Conservation (phyloP, 2,113 vertebrate species). For the Myxocyprinus asiaticus region DNA sequence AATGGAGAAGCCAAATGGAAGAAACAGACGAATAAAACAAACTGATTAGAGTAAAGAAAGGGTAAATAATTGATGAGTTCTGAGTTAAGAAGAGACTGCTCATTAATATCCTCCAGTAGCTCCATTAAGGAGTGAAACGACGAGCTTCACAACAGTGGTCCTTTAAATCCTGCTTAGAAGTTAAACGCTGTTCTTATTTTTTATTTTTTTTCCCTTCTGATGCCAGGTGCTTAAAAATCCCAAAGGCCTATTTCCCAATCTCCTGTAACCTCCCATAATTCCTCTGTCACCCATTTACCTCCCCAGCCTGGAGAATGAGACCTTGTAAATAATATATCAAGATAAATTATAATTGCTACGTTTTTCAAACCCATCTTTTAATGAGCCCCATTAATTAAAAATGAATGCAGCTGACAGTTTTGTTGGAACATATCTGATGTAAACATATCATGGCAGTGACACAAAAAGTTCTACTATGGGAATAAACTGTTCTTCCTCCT, state of each 20-base stretch:
- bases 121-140: conserved; percentile 81
- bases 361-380: conserved; percentile 87
- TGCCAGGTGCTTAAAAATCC: conserved; percentile 70
- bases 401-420: conserved; percentile 78
- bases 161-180: conserved; percentile 70
- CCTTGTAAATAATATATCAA: conserved; percentile 99
- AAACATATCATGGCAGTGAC: conserved; percentile 56
- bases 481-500: conserved; percentile 16
- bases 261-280: conserved; percentile 63
- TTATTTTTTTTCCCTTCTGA: conserved; percentile 6
- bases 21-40: conserved; percentile 64
- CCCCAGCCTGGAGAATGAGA: conserved; percentile 89
- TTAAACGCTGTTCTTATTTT: conserved; percentile 28
- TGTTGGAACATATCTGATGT: conserved; percentile 68
- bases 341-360: conserved; percentile 98
- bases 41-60: conserved; percentile 67
- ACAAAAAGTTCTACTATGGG: conserved; percentile 23
- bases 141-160: conserved; percentile 58
- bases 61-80: conserved; percentile 84
- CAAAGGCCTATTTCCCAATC: conserved; percentile 54
- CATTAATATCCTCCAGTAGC: conserved; percentile 81
- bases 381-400: conserved; percentile 98
- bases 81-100: conserved; percentile 72
- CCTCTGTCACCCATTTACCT: conserved; percentile 77
- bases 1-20: conserved; percentile 34